phyloP scores from a whole-genome alignment of 2,888 invertebrate species.

The Dinocampus coccinellae region DNA sequence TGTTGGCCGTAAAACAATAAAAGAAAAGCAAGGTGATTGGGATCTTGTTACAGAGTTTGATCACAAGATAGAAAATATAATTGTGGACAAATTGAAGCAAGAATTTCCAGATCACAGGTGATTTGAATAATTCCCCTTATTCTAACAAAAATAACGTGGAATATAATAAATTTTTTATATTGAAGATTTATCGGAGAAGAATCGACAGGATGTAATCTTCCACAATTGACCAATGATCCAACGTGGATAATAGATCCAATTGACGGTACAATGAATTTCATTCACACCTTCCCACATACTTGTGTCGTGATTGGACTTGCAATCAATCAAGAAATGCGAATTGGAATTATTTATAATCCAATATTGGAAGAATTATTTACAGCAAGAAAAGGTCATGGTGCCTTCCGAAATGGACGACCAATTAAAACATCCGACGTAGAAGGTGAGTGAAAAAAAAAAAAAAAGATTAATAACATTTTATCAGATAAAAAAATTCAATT shows the following conservation, averaged over 20 bases:
- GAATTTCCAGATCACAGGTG: constrained; percentile 77
- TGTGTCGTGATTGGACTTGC: constrained; percentile 79
- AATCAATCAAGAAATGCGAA: constrained; percentile 73
- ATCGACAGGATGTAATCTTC: constrained; percentile 71
- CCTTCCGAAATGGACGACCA: constrained; percentile 79
- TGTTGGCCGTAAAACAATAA: constrained; percentile 62
- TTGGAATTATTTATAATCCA: constrained; percentile 86
- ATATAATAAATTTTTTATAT: not conserved
- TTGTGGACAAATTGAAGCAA: constrained; percentile 75
- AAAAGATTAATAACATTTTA: constrained; percentile 7
- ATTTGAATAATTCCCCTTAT: constrained; percentile 44
- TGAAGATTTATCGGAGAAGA: constrained; percentile 88
- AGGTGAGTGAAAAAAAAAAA: constrained; percentile 63
- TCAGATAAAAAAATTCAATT: no score
- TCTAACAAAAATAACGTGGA: not conserved
- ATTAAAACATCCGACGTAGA: constrained; percentile 73
- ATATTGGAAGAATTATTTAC: constrained; percentile 80
- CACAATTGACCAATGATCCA: constrained; percentile 79
- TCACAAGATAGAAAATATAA: constrained; percentile 79
- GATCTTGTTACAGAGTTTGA: constrained; percentile 89
- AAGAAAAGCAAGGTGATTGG: constrained; percentile 76
- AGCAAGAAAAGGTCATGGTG: constrained; percentile 80
- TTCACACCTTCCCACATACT: constrained; percentile 78
- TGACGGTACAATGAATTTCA: constrained; percentile 92
- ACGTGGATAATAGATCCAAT: constrained; percentile 92